These are phyloP conservation scores for Ypsolopha scabrella DNA, from an alignment of 2,888 invertebrate genomes.

Conservation along the genomic window DNA sequence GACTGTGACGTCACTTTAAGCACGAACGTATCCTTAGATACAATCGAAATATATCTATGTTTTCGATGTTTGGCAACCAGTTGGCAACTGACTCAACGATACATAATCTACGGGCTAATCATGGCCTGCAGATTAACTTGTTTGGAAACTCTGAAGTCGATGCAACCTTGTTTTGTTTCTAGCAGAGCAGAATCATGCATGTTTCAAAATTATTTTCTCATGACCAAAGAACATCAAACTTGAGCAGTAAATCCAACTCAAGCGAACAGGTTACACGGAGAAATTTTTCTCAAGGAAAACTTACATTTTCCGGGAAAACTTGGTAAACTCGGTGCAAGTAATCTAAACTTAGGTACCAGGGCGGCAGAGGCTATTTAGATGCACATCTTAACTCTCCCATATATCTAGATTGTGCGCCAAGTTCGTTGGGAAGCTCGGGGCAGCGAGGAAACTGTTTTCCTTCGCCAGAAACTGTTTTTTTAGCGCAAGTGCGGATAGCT, in stretches of 20 bases:
- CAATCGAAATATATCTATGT: no score
- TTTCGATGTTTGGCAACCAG: no score
- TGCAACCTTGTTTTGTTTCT: no score
- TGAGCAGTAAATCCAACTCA: slow-evolving; percentile 54
- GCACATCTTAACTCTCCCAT: slow-evolving; percentile 67
- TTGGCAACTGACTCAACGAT: no score
- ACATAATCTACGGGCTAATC: no score
- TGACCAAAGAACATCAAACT: slow-evolving; percentile 30
- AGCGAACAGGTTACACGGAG: slow-evolving; percentile 51
- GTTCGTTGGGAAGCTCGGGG: slow-evolving; percentile 18
- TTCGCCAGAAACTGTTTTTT: background rate
- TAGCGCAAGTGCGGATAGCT: background rate
- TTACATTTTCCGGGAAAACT: slow-evolving; percentile 38
- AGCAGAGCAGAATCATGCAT: background rate
- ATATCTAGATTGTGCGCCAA: slow-evolving; percentile 64
- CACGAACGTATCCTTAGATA: no score
- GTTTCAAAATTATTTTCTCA: background rate
- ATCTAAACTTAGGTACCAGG: slow-evolving; percentile 67
- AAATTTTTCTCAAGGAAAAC: slow-evolving; percentile 36
- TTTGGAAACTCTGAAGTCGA: no score
- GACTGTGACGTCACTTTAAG: no score
- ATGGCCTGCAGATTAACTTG: no score
- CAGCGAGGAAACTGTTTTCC: background rate
- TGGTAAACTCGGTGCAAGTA: slow-evolving; percentile 64
- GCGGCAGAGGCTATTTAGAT: slow-evolving; percentile 67